Evolutionary conservation across 2,113 vertebrate genomes (phyloP).

Genomic region (Gracilinanus agilis): DNA sequence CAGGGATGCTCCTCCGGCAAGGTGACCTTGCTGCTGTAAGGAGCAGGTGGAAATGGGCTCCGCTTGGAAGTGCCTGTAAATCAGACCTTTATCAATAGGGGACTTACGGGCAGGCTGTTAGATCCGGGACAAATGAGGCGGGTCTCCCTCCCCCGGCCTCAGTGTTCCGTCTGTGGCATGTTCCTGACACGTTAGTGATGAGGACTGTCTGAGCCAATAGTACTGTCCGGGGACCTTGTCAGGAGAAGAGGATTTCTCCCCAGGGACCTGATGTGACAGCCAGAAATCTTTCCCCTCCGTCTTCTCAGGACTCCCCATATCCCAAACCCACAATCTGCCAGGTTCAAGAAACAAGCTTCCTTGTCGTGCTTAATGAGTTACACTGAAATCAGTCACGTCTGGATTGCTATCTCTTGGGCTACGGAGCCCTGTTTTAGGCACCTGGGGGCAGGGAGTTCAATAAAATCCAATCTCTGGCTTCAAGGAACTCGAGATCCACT

Average conservation of each 20-base stretch:
- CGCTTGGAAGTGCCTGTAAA: constrained; percentile 62
- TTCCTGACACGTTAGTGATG: constrained; percentile 48
- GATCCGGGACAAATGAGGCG: constrained; percentile 44
- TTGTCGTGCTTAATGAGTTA: background rate
- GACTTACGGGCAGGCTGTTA: background rate
- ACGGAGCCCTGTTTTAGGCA: background rate
- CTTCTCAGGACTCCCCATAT: background rate
- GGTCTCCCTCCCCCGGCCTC: background rate
- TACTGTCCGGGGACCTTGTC: background rate
- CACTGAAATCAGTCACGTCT: background rate
- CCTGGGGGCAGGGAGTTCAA: background rate
- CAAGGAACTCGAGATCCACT: background rate
- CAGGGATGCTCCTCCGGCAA: constrained; percentile 74
- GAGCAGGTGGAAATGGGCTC: constrained; percentile 68
- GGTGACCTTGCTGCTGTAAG: constrained; percentile 80
- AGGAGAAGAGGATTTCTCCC: background rate
- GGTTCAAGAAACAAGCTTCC: background rate
- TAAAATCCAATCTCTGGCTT: background rate
- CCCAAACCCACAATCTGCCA: background rate
- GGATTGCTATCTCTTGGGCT: background rate
- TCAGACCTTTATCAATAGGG: constrained; percentile 55
- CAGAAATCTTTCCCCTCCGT: background rate
- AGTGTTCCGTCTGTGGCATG: background rate
- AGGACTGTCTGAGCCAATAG: background rate
- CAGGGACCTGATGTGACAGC: background rate